Conservation (phyloP, 2,888 invertebrate genomes). For the Xestia ashworthii region DNA sequence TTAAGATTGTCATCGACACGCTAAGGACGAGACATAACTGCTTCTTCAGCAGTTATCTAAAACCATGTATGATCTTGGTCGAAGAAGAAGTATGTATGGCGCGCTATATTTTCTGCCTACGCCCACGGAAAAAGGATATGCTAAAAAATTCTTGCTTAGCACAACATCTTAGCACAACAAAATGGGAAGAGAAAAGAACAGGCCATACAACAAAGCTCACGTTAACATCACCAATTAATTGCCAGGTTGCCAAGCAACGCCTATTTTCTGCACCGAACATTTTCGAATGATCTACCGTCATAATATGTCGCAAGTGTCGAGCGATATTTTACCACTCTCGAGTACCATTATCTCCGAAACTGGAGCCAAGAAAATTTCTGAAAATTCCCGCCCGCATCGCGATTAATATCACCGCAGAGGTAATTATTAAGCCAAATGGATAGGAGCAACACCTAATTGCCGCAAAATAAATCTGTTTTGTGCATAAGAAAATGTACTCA, state of each 20-base stretch:
- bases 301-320: slow-evolving; percentile 65
- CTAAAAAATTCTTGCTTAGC: no score
- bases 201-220: slow-evolving; percentile 22
- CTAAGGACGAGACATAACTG: no score
- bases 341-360: slow-evolving; percentile 67
- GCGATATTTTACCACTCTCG: slow-evolving; percentile 65
- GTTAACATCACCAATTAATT: slow-evolving; percentile 49
- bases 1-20: no score
- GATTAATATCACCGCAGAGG: slow-evolving; percentile 66
- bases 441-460: slow-evolving; percentile 68
- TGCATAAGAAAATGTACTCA: slow-evolving; percentile 63
- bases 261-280: slow-evolving; percentile 54
- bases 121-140: background rate
- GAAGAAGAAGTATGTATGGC: background rate
- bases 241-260: slow-evolving; percentile 59
- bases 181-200: slow-evolving; percentile 15
- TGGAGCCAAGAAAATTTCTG: slow-evolving; percentile 69
- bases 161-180: no score
- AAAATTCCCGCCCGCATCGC: slow-evolving; percentile 49
- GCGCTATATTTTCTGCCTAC: background rate
- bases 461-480: slow-evolving; percentile 67
- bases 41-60: no score
- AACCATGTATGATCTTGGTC: background rate
- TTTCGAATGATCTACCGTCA: slow-evolving; percentile 61
- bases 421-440: slow-evolving; percentile 70